Percentiles rank a stretch among this genome's conserved stretches.
These are phyloP conservation scores for Xiphorhynchus elegans DNA, from an alignment of 2,113 vertebrate species.

Conservation along the genomic window DNA sequence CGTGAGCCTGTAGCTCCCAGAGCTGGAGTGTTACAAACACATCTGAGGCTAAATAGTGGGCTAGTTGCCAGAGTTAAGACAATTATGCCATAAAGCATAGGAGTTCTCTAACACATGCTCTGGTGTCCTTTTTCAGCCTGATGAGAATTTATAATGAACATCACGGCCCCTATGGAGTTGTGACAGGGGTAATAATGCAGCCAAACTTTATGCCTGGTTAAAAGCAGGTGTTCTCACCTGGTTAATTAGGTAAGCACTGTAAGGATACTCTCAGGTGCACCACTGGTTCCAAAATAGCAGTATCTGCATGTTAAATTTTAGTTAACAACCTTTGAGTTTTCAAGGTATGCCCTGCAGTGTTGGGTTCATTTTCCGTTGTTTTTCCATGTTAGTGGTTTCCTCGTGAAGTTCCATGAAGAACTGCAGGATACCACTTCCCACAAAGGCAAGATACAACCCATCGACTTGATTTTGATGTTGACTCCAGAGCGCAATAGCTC, in stretches of 20 bases:
- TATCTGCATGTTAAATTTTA: background rate
- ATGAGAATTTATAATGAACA: background rate
- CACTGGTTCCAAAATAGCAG: background rate
- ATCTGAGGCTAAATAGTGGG: background rate
- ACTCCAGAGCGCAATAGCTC: rapidly evolving
- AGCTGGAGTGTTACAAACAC: no score
- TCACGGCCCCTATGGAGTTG: rapidly evolving
- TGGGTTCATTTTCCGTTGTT: background rate
- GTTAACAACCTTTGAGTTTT: background rate
- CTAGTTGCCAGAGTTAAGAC: background rate
- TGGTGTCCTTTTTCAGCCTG: background rate
- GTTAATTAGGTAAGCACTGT: background rate
- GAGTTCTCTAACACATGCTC: background rate
- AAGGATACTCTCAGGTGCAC: background rate
- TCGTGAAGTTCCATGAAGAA: background rate
- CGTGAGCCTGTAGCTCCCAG: no score
- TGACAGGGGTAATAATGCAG: background rate
- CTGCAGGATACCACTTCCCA: background rate
- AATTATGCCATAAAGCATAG: background rate
- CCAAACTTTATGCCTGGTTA: background rate
- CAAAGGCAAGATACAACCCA: background rate
- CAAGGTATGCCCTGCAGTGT: background rate
- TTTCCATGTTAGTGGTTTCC: background rate
- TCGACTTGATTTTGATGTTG: background rate
- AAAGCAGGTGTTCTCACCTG: background rate